Percentiles rank a stretch among this genome's conserved stretches.
Conservation (phyloP, 2,797 vertebrate genomes). For the Hyperoplus immaculatus region DNA sequence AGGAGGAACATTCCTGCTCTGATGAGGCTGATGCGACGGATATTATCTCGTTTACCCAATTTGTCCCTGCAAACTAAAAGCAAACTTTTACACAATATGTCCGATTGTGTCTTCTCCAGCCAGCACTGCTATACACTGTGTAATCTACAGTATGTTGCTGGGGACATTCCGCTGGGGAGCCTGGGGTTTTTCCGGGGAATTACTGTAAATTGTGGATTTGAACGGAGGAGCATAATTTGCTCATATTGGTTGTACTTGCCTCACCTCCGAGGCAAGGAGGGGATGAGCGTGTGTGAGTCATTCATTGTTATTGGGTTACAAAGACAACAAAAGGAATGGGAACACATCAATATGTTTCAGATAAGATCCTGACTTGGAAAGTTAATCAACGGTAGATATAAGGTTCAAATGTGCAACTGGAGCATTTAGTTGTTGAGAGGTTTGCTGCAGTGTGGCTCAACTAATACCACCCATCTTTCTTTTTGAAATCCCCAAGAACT, state of each 20-base stretch:
- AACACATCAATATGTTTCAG: conserved; percentile 10
- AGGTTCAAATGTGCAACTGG: not conserved
- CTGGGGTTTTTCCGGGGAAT: not conserved
- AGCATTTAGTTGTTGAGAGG: not conserved
- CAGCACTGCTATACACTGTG: not conserved
- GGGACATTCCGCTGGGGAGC: conserved; percentile 29
- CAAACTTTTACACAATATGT: conserved; percentile 33
- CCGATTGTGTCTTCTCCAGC: conserved; percentile 13
- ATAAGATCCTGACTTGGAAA: conserved; percentile 1
- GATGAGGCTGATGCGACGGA: conserved; percentile 11
- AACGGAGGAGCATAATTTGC: conserved; percentile 13
- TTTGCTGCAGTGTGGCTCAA: conserved; percentile 7
- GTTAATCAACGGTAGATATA: not conserved
- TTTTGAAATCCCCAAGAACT: conserved; percentile 25
- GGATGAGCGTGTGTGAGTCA: conserved; percentile 40
- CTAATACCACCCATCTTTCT: conserved; percentile 12
- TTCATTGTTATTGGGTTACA: conserved; percentile 28
- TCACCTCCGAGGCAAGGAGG: conserved; percentile 13
- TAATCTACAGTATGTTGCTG: conserved; percentile 20
- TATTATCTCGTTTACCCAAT: conserved; percentile 40
- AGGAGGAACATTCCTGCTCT: conserved; percentile 29
- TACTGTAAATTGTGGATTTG: conserved; percentile 29
- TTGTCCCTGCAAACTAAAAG: conserved; percentile 21
- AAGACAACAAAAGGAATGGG: conserved; percentile 25
- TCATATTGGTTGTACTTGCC: conserved; percentile 23